These are phyloP conservation scores for Rhynchonema sp. DNA, from an alignment of 2,888 invertebrate genomes.

Conservation along the genomic window DNA sequence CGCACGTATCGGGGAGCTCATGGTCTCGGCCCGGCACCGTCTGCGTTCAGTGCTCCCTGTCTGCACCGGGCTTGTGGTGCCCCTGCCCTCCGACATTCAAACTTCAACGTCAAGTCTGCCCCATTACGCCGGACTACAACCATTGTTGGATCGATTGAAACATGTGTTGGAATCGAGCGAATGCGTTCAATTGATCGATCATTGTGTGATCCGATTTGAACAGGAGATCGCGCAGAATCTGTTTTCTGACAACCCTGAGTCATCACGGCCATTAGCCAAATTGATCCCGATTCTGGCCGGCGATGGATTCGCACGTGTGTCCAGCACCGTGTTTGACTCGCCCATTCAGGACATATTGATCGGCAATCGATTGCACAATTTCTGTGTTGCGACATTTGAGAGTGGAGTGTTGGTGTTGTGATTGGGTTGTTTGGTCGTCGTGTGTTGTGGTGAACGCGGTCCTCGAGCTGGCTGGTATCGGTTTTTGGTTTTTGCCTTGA, in stretches of 20 bases:
- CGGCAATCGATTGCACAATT: not conserved
- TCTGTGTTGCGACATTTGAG: not conserved
- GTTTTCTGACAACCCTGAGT: not conserved
- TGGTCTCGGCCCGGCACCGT: no score
- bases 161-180: not conserved
- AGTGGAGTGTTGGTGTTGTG: not conserved
- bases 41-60: no score
- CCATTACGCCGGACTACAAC: not conserved
- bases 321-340: not conserved
- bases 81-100: not conserved
- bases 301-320: not conserved
- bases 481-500: no score
- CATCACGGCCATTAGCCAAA: not conserved
- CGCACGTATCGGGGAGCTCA: no score
- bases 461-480: no score
- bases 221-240: not conserved
- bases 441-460: no score
- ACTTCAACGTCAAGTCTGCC: not conserved
- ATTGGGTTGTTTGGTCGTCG: no score
- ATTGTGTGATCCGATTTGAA: not conserved
- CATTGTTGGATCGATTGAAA: not conserved
- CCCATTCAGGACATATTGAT: not conserved
- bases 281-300: not conserved
- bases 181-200: not conserved
- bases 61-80: not conserved